Evolutionary conservation across 2,113 vertebrate genomes (phyloP).

Genomic region (Gambusia holbrooki): DNA sequence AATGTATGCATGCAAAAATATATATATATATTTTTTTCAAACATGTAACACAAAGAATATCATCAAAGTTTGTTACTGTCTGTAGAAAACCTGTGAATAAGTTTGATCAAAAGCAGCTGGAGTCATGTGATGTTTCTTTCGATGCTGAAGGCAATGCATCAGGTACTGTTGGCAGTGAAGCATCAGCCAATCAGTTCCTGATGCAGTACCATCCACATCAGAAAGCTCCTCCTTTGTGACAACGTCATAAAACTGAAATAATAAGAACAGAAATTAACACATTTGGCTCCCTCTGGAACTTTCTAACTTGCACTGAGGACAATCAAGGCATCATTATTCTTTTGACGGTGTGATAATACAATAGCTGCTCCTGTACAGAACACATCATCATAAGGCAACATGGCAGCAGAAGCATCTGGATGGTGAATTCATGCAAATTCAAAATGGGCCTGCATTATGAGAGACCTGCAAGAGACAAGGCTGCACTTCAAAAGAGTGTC

Average conservation of each 20-base stretch:
- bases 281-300: not conserved
- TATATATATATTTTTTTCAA: not conserved
- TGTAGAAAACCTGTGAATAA: too few relatives aligned
- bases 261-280: not conserved
- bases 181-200: conserved; percentile 98
- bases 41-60: not conserved
- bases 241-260: conserved; percentile 13
- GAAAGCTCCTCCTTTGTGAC: conserved; percentile 76
- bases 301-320: conserved; percentile 30
- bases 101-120: not conserved
- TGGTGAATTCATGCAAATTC: conserved; percentile 76
- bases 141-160: conserved; percentile 99
- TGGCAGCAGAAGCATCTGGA: conserved; percentile 79
- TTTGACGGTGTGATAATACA: conserved; percentile 54
- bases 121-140: conserved; percentile 82
- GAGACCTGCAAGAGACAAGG: conserved; percentile 68
- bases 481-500: conserved; percentile 72
- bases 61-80: not conserved
- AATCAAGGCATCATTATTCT: conserved; percentile 59
- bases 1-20: not conserved
- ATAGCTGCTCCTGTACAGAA: conserved; percentile 66
- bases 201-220: conserved; percentile 99
- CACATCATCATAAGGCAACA: conserved; percentile 71
- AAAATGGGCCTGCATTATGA: conserved; percentile 73
- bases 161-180: conserved; percentile 89